phyloP scores from a whole-genome alignment of 2,797 vertebrate species.

The Percopsis omiscomaycus region DNA sequence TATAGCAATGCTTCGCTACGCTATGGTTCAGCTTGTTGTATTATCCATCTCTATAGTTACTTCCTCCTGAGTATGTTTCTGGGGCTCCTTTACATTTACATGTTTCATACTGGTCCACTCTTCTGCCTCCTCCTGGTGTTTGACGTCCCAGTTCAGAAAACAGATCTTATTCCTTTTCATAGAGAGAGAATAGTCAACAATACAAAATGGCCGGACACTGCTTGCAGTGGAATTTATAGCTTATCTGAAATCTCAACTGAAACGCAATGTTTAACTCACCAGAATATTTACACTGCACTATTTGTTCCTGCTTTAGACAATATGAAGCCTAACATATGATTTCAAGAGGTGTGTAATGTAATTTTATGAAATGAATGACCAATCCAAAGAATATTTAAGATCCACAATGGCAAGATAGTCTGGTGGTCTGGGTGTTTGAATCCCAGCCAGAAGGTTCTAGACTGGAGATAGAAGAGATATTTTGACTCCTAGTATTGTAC shows the following conservation, averaged over 20 bases:
- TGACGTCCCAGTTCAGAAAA: constrained; percentile 24
- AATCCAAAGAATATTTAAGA: too few relatives aligned
- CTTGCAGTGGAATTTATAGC: neutral
- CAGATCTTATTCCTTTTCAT: constrained; percentile 44
- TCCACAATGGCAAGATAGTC: too few relatives aligned
- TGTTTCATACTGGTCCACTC: constrained; percentile 48
- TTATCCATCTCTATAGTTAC: constrained; percentile 35
- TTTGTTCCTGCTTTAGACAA: neutral
- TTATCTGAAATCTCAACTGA: neutral
- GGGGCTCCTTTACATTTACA: constrained; percentile 25
- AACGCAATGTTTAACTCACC: neutral
- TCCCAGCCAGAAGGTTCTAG: too few relatives aligned
- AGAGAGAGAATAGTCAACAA: constrained; percentile 13
- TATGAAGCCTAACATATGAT: neutral
- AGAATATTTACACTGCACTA: too few relatives aligned
- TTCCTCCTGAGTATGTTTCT: constrained; percentile 35
- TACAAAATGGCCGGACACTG: neutral
- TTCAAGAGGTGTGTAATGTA: neutral
- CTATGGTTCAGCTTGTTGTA: neutral
- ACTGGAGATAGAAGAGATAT: too few relatives aligned
- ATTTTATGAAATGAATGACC: too few relatives aligned
- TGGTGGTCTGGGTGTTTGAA: too few relatives aligned
- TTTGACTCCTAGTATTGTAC: too few relatives aligned
- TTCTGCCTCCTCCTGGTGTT: constrained; percentile 59
- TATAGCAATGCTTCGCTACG: too few relatives aligned